Conservation (phyloP, 2,888 invertebrate genomes). For the Siphlonurus alternatus region DNA sequence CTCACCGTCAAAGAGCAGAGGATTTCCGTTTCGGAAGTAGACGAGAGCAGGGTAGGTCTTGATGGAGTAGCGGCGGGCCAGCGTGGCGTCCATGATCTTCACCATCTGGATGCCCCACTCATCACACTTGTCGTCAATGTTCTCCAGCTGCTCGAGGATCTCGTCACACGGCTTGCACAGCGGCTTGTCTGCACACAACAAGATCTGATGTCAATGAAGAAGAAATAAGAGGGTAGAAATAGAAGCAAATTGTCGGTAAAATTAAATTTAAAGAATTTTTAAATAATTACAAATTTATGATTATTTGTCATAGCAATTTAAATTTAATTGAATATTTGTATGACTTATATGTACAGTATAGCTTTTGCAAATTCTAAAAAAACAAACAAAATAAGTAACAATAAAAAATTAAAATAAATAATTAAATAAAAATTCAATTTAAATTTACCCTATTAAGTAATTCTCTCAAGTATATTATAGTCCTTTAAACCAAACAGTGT, state of each 20-base stretch:
- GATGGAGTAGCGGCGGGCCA: slow-evolving; percentile 84
- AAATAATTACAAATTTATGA: neutral
- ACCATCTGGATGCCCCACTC: slow-evolving; percentile 88
- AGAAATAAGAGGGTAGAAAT: too few relatives aligned
- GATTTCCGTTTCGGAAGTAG: slow-evolving; percentile 78
- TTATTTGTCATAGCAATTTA: neutral
- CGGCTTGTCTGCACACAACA: slow-evolving; percentile 67
- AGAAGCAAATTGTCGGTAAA: too few relatives aligned
- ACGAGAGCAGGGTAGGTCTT: slow-evolving; percentile 88
- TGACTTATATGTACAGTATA: neutral
- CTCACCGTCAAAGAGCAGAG: slow-evolving; percentile 59
- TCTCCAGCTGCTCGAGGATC: slow-evolving; percentile 71
- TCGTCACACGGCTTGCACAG: slow-evolving; percentile 86
- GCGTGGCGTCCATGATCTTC: slow-evolving; percentile 76
- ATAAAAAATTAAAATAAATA: too few relatives aligned
- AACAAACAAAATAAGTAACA: too few relatives aligned
- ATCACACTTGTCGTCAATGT: slow-evolving; percentile 81
- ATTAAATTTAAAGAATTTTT: too few relatives aligned
- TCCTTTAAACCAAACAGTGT: too few relatives aligned
- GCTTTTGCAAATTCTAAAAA: too few relatives aligned
- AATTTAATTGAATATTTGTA: neutral
- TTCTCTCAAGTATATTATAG: too few relatives aligned
- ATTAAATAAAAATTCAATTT: too few relatives aligned
- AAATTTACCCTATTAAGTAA: too few relatives aligned
- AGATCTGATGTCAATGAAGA: too few relatives aligned